Conservation (phyloP, 2,888 invertebrate genomes). For the Tachina fera region DNA sequence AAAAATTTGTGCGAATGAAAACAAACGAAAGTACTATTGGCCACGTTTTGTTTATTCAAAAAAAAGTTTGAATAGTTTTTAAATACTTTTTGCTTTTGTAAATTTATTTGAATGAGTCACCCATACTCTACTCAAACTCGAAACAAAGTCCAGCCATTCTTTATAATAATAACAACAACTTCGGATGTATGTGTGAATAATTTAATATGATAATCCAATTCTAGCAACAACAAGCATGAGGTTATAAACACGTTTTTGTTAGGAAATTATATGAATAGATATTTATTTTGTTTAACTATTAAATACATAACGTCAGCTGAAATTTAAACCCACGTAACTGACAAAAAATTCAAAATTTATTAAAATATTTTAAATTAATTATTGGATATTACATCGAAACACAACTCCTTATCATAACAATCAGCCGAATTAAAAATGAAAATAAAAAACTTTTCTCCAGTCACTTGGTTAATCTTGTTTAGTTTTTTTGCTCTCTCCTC, state of each 20-base stretch:
- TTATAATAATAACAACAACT: constrained; percentile 35
- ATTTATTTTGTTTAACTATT: neutral
- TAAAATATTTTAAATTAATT: too few relatives aligned
- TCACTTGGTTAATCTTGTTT: too few relatives aligned
- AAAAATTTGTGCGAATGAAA: neutral
- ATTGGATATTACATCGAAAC: too few relatives aligned
- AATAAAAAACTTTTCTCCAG: too few relatives aligned
- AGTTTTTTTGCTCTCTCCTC: too few relatives aligned
- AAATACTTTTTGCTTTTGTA: neutral
- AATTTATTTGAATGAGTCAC: constrained; percentile 31
- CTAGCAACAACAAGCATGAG: constrained; percentile 6
- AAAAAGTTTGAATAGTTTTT: too few relatives aligned
- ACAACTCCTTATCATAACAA: too few relatives aligned
- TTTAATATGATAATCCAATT: neutral
- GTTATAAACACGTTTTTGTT: constrained; percentile 39
- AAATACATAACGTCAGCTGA: neutral
- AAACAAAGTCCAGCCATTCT: neutral
- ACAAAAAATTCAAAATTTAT: too few relatives aligned
- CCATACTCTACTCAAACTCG: constrained; percentile 14
- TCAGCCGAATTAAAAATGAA: too few relatives aligned
- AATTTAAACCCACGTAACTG: too few relatives aligned
- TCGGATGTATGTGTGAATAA: constrained; percentile 3
- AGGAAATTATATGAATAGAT: constrained; percentile 13
- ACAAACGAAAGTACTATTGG: constrained; percentile 14
- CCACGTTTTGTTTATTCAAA: constrained; percentile 12